phyloP scores from a whole-genome alignment of 2,113 vertebrate genomes.

The Rhinolophus ferrumequinum region DNA sequence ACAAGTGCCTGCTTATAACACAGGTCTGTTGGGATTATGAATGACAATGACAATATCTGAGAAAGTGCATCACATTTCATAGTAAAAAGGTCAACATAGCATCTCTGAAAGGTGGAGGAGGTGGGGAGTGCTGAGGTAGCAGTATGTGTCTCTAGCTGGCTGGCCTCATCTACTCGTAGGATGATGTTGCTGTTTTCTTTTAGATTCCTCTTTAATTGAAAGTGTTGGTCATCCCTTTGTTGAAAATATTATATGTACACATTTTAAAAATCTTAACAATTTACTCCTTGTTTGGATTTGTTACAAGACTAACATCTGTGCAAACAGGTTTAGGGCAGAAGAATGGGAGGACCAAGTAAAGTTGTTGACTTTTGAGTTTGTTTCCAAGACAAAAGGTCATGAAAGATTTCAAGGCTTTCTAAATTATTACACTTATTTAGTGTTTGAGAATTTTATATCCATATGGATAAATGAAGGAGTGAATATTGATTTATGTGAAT shows the following conservation, averaged over 20 bases:
- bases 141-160: neutral
- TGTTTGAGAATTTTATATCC: neutral
- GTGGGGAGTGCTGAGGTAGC: neutral
- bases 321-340: neutral
- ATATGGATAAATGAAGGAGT: neutral
- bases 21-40: neutral
- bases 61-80: neutral
- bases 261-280: slow-evolving; percentile 40
- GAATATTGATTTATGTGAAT: neutral
- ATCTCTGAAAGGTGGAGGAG: neutral
- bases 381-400: slow-evolving; percentile 25
- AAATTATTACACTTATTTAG: neutral
- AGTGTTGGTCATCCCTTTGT: neutral
- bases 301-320: neutral
- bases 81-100: neutral
- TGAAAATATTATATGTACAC: slow-evolving; percentile 60
- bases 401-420: neutral
- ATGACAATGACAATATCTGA: neutral
- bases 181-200: slow-evolving; percentile 73
- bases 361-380: slow-evolving; percentile 42
- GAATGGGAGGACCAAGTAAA: slow-evolving; percentile 11
- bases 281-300: slow-evolving; percentile 45
- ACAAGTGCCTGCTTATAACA: neutral
- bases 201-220: slow-evolving; percentile 85
- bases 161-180: neutral